Conservation (phyloP, 2,113 vertebrate species). For the Pagrus major region DNA sequence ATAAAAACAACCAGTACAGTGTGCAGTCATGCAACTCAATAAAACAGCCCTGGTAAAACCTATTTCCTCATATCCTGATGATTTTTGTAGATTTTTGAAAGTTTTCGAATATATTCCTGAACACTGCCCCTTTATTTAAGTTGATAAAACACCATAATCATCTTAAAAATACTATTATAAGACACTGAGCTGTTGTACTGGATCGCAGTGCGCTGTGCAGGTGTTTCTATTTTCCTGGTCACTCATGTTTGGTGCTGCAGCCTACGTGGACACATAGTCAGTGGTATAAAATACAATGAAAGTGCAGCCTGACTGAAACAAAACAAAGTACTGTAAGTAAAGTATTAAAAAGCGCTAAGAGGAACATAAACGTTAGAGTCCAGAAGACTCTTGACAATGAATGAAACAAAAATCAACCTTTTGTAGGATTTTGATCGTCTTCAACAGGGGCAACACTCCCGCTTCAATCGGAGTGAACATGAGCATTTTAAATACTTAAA, state of each 20-base stretch:
- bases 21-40: constrained; percentile 1
- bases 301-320: constrained; percentile 49
- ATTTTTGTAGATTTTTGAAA: too few relatives aligned
- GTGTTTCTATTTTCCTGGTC: neutral
- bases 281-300: constrained; percentile 45
- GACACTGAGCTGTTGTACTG: neutral
- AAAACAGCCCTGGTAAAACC: neutral
- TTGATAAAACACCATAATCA: neutral
- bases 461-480: constrained; percentile 63
- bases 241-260: constrained; percentile 1
- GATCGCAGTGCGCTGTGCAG: neutral
- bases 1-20: neutral
- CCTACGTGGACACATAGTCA: constrained; percentile 18
- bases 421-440: constrained; percentile 50
- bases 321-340: constrained; percentile 31
- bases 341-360: constrained; percentile 66
- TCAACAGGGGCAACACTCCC: constrained; percentile 40
- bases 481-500: constrained; percentile 85
- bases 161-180: neutral
- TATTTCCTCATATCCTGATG: too few relatives aligned
- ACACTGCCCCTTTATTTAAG: too few relatives aligned
- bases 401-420: constrained; percentile 38
- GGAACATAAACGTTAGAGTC: constrained; percentile 49
- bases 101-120: too few relatives aligned
- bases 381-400: constrained; percentile 21